Conservation (phyloP, 2,888 invertebrate genomes). For the Isotomurus palustris region DNA sequence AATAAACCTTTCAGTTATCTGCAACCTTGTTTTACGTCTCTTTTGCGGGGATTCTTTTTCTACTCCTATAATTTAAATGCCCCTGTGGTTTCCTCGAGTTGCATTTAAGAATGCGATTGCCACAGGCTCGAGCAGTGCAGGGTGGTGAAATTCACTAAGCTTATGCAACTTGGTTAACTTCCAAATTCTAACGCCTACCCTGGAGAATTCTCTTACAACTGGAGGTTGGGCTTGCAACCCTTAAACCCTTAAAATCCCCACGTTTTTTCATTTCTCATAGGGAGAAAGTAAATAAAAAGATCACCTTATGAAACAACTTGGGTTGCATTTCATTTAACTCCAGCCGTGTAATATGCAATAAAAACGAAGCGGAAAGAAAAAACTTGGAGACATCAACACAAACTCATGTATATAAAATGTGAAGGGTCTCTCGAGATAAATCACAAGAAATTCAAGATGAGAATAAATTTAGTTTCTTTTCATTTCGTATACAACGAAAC, state of each 20-base stretch:
- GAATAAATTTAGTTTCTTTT: conserved; percentile 2
- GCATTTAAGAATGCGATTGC: too few species aligned
- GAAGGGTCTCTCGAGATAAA: conserved; percentile 7
- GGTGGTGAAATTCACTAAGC: too few species aligned
- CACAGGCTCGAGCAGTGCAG: too few species aligned
- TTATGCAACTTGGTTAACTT: too few species aligned
- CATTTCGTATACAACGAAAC: too few species aligned
- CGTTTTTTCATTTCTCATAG: too few species aligned
- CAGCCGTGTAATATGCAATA: neutral
- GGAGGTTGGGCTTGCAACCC: too few species aligned
- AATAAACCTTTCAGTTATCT: neutral
- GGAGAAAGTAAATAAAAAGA: neutral
- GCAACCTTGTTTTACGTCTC: neutral
- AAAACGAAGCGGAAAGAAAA: neutral
- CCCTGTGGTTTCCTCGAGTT: neutral
- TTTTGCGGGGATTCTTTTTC: neutral
- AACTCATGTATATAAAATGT: conserved; percentile 9
- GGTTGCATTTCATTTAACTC: too few species aligned
- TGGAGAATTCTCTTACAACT: too few species aligned
- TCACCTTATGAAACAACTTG: too few species aligned
- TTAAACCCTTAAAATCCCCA: too few species aligned
- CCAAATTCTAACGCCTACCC: too few species aligned
- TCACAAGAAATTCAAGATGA: conserved; percentile 2
- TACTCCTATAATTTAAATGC: conserved; percentile 2
- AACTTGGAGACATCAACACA: neutral